Evolutionary conservation across 2,113 vertebrate species (phyloP).

Genomic region (Phylloscopus trochilus): DNA sequence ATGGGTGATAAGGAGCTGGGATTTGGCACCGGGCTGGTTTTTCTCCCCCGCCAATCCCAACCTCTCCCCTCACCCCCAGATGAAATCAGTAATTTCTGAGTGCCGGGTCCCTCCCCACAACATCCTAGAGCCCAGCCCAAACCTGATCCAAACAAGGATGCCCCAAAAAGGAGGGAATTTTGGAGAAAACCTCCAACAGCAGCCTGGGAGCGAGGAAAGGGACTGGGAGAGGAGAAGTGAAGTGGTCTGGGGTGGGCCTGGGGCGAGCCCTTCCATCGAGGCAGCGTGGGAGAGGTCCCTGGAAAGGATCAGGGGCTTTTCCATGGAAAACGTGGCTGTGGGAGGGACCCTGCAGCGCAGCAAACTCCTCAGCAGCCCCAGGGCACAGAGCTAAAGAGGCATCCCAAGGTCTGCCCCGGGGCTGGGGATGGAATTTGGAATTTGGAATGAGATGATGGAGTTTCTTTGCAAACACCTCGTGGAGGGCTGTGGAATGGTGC

Average conservation of each 20-base stretch:
- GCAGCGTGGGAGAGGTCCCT: not conserved
- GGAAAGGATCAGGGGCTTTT: not conserved
- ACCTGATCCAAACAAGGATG: accelerated
- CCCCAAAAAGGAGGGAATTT: not conserved
- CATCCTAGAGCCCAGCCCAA: not conserved
- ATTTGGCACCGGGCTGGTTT: not conserved
- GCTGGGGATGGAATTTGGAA: not conserved
- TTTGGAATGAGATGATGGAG: not conserved
- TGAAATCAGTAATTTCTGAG: not conserved
- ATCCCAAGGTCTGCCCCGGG: not conserved
- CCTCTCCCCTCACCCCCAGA: not conserved
- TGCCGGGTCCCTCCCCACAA: too few species aligned
- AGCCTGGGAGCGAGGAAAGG: not conserved
- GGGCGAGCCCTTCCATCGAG: accelerated
- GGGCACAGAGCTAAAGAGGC: not conserved
- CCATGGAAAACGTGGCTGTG: accelerated
- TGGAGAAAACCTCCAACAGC: not conserved
- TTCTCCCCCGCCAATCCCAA: not conserved
- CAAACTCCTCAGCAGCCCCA: accelerated
- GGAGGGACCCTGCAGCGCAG: not conserved
- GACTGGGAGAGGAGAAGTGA: too few species aligned
- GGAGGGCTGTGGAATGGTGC: not conserved
- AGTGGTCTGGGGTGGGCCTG: accelerated
- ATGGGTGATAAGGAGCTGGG: accelerated
- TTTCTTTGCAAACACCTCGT: not conserved